Conservation (phyloP, 2,797 vertebrate species). For the Aplochiton taeniatus region DNA sequence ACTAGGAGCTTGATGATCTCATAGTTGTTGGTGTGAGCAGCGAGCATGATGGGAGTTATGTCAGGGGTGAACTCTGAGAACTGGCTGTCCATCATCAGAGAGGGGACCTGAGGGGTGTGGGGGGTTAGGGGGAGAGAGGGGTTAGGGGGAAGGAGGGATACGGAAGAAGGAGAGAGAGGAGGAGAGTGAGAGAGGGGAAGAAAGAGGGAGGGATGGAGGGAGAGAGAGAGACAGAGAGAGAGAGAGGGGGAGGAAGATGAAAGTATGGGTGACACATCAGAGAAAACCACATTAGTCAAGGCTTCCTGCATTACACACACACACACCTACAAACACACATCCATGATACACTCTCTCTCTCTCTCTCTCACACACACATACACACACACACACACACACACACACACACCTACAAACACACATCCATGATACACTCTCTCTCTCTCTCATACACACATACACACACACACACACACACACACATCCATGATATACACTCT, state of each 20-base stretch:
- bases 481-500: too few species aligned
- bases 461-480: too few species aligned
- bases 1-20: too few species aligned
- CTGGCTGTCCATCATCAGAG: not conserved
- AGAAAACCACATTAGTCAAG: not conserved
- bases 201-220: not conserved
- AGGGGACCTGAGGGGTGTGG: not conserved
- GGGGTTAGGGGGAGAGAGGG: not conserved
- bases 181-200: not conserved
- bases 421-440: conserved; percentile 4
- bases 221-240: not conserved
- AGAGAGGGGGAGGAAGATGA: not conserved
- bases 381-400: conserved; percentile 32
- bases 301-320: too few species aligned
- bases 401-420: not conserved
- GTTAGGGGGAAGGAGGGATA: not conserved
- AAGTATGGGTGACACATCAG: not conserved
- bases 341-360: too few species aligned
- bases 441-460: too few species aligned
- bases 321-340: not conserved
- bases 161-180: not conserved
- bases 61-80: too few species aligned
- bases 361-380: conserved; percentile 21
- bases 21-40: too few species aligned
- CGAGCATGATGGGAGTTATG: too few species aligned